Evolutionary conservation across 2,113 vertebrate species (phyloP), one percentile per base, ranked within the genome.

Genomic region (Phocoena sinus): DNA sequence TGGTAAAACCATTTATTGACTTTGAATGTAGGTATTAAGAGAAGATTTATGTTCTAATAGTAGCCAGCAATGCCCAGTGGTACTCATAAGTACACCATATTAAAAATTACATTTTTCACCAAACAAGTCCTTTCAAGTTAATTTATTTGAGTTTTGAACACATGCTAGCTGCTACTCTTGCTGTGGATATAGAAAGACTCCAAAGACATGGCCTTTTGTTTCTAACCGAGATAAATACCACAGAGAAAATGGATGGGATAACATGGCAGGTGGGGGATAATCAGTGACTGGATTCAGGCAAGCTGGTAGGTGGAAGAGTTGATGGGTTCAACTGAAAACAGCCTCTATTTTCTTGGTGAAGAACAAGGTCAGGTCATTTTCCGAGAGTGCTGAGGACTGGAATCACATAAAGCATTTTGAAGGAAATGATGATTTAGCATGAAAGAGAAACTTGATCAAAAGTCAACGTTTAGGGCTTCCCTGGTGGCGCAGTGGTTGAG

Each of bases 71-170:
- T 73, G 41, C 67, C 25, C 38, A 85, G 20, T 11, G 38, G 12
- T 65, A 63, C 23, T 63, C 71, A 47, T 77, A 25, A 88, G 44
- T 71, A 73, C 0, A 95, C 26, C 28, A 73, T 28, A 26, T 53
- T 83, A 77, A 95, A 82, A 36, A 89, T 93, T 87, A 76, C 18
- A 60, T 50, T 96, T 95, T 79, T 93, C 13, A 70, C 23, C n/a
- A 70, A 84, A 65, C 15, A 82, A 87, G 13, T 73, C 9, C 10
- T 95, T 94, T 58, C 6, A 31, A 83, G 13, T 67, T 84, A 81
- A 47, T 80, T 56, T 95, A 38, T 41, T 82, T 95, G 68, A 74
- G 21, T 50, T 38, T 23, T 53, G 41, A 94, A 63, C 5, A 73
- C 13, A 65, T 83, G 17, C 14, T 11, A 92, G 26, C 15, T 60